Evolutionary conservation across 2,888 invertebrate species (phyloP), one percentile per base, ranked within the genome.

Genomic region (Phragmatobia fuliginosa): DNA sequence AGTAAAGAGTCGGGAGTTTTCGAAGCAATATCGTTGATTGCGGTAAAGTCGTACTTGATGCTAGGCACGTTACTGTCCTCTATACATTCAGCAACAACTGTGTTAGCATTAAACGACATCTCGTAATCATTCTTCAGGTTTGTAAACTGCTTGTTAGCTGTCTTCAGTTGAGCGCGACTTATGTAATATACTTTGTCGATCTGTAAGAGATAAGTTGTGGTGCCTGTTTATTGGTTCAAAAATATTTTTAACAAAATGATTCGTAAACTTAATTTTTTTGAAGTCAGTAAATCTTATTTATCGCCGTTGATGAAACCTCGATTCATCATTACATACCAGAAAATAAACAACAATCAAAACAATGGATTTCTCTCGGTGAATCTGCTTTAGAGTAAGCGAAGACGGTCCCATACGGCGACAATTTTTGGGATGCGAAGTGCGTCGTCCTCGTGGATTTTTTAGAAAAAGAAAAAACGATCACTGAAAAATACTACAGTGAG

Each of bases 61-160:
- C 96, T 95, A 1, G 99, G 99, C 82, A 99, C 96, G 2, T 96
- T 96, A 0, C 92, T 87, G 0, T 91, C 96, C 36, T 96, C 97
- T 73, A 92, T 93, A 78, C 96, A 96, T 72, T 93, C 93, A 6
- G 96, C 95, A 0, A 96, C 95, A 0, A 95, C 95, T 0, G 98
- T 97, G 61, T 99, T 98, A 11, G 93, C 91, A 18, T 95, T 96
- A 85, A 99, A 97, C 1, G 98, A 97, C 97, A 99, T 97, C 91
- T 99, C 99, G 86, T 99, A 99, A 88, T 99, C 99, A 88, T 99
- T 99, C 79, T 98, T 98, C 10, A 99, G 90, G 52, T 95, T 96
- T 45, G 96, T 96, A 90, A 96, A 99, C 86, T 98, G 97, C 87
- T 99, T 99, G 91, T 99, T 99, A 0, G 99, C 99, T 2, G 98